Percentiles rank a stretch among this genome's conserved stretches.
phyloP scores from a whole-genome alignment of 2,888 invertebrate genomes.

The Graphium colonna region DNA sequence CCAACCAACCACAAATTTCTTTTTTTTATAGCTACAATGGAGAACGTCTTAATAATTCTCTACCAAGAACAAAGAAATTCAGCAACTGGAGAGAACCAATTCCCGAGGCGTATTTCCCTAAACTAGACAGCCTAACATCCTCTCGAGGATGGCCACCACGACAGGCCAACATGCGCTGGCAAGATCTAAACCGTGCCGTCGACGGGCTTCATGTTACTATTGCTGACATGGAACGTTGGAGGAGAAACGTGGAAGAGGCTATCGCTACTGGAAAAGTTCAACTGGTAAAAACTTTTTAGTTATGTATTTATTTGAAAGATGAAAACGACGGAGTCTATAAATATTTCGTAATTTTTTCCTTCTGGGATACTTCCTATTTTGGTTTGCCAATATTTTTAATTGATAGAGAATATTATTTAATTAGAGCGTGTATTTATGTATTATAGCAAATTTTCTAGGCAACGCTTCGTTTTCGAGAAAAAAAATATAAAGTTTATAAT shows the following conservation, averaged over 20 bases:
- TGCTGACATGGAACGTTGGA: conserved; percentile 86
- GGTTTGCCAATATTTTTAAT: too few species aligned
- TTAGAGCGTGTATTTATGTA: too few species aligned
- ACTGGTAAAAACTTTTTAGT: conserved; percentile 61
- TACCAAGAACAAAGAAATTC: conserved; percentile 82
- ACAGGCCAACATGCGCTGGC: conserved; percentile 77
- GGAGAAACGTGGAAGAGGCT: conserved; percentile 85
- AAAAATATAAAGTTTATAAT: too few species aligned
- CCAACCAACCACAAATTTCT: too few species aligned
- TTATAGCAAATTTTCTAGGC: too few species aligned
- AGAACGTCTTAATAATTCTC: conserved; percentile 86
- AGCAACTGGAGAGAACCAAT: conserved; percentile 85
- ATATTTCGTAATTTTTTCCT: too few species aligned
- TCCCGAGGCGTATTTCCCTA: conserved; percentile 90
- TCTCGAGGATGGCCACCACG: conserved; percentile 88
- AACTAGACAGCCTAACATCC: conserved; percentile 85
- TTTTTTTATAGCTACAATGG: conserved; percentile 81
- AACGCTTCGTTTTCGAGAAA: too few species aligned
- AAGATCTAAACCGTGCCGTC: conserved; percentile 83
- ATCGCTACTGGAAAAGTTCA: conserved; percentile 84
- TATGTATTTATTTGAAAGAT: too few species aligned
- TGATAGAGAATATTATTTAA: too few species aligned
- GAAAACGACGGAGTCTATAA: too few species aligned
- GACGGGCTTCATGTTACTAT: conserved; percentile 81
- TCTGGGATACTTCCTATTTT: too few species aligned